Evolutionary conservation across 1,140 invertebrate species (phyloP).

Genomic region (Drosophila neocordata): DNA sequence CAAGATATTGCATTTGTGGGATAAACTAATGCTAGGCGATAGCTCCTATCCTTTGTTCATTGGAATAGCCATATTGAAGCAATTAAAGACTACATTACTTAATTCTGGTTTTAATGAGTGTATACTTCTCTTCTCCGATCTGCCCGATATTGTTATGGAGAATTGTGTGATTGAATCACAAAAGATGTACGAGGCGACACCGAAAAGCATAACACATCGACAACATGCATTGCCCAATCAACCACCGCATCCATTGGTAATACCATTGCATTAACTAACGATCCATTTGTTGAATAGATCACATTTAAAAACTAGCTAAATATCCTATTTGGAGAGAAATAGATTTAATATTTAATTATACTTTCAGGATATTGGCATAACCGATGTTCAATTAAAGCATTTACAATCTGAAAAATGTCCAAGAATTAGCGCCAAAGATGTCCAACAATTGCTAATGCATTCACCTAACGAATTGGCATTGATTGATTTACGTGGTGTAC

Average conservation of each 20-base stretch:
- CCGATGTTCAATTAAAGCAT: constrained; percentile 86
- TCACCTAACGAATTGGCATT: constrained; percentile 87
- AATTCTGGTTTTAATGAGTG: constrained; percentile 98
- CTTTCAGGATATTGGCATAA: constrained; percentile 86
- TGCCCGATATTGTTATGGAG: constrained; percentile 99
- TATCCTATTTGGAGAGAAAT: too few species aligned
- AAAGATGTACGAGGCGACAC: constrained; percentile 93
- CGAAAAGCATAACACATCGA: constrained; percentile 93
- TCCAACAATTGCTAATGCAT: constrained; percentile 89
- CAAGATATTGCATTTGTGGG: constrained; percentile 99
- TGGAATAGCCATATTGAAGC: constrained; percentile 95
- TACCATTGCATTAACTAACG: too few species aligned
- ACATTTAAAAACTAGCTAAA: too few species aligned
- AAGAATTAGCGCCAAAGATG: constrained; percentile 93
- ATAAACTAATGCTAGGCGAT: constrained; percentile 96
- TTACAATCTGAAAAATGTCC: constrained; percentile 90
- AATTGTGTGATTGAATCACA: constrained; percentile 95
- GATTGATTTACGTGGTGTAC: constrained; percentile 89
- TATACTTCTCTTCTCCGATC: constrained; percentile 97
- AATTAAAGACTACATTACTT: constrained; percentile 92
- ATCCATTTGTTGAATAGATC: too few species aligned
- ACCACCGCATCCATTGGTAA: constrained; percentile 46
- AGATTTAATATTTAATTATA: background rate
- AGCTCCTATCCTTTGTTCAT: constrained; percentile 97
- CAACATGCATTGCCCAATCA: constrained; percentile 82